These are phyloP conservation scores for Andinoacara biseriatus DNA, from an alignment of 2,113 vertebrate genomes.

Conservation along the genomic window DNA sequence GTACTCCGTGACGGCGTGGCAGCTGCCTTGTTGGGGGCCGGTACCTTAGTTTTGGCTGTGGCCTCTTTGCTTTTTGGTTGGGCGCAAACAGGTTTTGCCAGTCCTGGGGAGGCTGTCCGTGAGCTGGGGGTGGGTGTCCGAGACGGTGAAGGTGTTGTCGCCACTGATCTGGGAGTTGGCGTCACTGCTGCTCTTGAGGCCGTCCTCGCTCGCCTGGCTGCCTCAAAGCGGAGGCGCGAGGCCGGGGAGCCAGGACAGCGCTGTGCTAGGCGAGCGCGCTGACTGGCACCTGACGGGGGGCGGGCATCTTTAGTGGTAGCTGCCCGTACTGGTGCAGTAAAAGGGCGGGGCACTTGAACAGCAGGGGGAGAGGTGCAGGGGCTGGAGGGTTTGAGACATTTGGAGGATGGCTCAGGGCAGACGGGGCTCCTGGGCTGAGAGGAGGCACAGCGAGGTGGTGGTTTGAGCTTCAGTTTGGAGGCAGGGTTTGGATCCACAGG, in stretches of 20 bases:
- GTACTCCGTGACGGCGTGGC: background rate
- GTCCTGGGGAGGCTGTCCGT: constrained; percentile 47
- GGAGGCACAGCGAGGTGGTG: constrained; percentile 48
- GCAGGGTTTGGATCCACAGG: constrained; percentile 20
- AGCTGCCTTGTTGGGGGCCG: background rate
- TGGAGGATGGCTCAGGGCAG: constrained; percentile 79
- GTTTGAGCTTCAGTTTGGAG: constrained; percentile 56
- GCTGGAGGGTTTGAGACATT: constrained; percentile 78
- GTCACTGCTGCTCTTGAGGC: constrained; percentile 18
- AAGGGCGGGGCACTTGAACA: constrained; percentile 31
- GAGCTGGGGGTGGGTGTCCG: constrained; percentile 39
- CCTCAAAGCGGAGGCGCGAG: constrained; percentile 63
- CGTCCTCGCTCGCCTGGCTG: constrained; percentile 57
- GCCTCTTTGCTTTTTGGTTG: constrained; percentile 48
- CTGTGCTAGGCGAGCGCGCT: constrained; percentile 64
- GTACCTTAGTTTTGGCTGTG: constrained; percentile 51
- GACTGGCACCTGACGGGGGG: constrained; percentile 49
- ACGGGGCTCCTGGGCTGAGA: constrained; percentile 66
- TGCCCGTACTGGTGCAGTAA: background rate
- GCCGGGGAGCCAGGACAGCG: constrained; percentile 71
- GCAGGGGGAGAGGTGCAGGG: constrained; percentile 27
- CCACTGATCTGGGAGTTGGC: background rate
- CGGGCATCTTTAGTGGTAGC: constrained; percentile 45
- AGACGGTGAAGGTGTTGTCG: constrained; percentile 34
- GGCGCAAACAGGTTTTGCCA: constrained; percentile 29